Base-by-base conservation (phyloP, 2,113 vertebrate species). In the Cephalopholis sonnerati region DNA sequence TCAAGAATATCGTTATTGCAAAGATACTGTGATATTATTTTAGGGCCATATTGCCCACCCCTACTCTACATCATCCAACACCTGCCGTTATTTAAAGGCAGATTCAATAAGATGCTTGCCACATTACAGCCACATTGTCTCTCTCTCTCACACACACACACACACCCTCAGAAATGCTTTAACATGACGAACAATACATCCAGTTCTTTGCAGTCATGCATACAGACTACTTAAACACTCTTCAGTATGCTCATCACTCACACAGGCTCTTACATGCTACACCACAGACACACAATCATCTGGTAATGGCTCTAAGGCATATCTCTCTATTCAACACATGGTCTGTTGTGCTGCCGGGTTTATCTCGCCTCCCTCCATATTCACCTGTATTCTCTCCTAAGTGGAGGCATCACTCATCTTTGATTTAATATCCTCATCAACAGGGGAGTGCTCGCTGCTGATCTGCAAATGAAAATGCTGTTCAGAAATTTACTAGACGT, bases 381-480 rank as follows among this genome's bases (percentile, higher is more conserved):
- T 59, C 53, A 36, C 48, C 73, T 50, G 58, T 54, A 0, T 63
- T 55, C 44, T 29, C n/a, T 10, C 36, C 27, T 57, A n/a, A 32
- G 41, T 18, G 20, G 22, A 77, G 13, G 44, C 62, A 17, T 81
- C n/a, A 8, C 39, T 67, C 55, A 44, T 59, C 22, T 63, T 55
- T 69, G 16, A 63, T 82, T 72, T 68, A 59, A 64, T 68, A 65
- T 86, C 24, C 65, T 55, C 50, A 65, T 59, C 61, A 57, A 41
- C 59, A 32, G 41, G 76, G 39, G 32, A 44, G 32, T n/a, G 13
- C 55, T 84, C 6, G 8, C 55, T 77, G 67, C 18, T 62, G 61
- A 86, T 87, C 32, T 51, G 53, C 53, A 77, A 64, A 76, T 84
- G 36, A 74, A 77, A 77, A 48, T 13, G 39, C 51, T 76, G 41